Base-by-base conservation (phyloP, 2,797 vertebrate genomes). In the Cirrhinus molitorella region DNA sequence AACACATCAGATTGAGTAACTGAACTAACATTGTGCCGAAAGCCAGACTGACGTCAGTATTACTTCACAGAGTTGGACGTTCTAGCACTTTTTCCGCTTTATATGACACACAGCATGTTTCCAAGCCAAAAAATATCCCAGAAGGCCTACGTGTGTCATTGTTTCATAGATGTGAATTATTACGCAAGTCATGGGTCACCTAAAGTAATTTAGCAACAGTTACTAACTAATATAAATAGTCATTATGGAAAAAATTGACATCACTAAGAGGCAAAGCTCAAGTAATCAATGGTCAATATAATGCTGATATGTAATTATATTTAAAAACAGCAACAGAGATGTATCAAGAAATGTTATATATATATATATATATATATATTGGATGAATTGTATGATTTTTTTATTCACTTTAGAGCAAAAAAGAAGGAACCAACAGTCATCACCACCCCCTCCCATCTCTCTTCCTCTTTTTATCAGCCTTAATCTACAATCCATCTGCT, bases 401-500 rank as follows among this genome's bases (percentile, higher is more conserved):
- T n/a, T n/a, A n/a, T n/a, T n/a, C n/a, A n/a, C n/a, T n/a, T 71
- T 25, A 57, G 10, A 25, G 65, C 47, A 70, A 37, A 68, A 10
- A 45, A 10, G 59, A 71, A 5, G 65, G 28, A 67, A 4, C 11
- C 31, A 34, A 47, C 31, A 77, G 25, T 14, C 71, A 72, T 66
- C 47, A 28, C 16, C 9, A 2, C 5, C 57, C 10, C 25, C 53
- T 47, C 61, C 77, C 14, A 79, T 67, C 63, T 70, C 23, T 49
- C 14, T 66, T 68, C 45, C 67, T 55, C 4, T 83, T 57, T 45
- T 25, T 49, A 59, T 59, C 73, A 80, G 47, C 25, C 23, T 51
- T 59, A 74, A 83, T 61, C 75, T 78, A 80, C 31, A 53, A 75
- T 63, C 53, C 80, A 83, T 79, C 79, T 86, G 80, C 65, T 73